phyloP scores from a whole-genome alignment of 2,888 invertebrate species.

The Orthosia cruda region DNA sequence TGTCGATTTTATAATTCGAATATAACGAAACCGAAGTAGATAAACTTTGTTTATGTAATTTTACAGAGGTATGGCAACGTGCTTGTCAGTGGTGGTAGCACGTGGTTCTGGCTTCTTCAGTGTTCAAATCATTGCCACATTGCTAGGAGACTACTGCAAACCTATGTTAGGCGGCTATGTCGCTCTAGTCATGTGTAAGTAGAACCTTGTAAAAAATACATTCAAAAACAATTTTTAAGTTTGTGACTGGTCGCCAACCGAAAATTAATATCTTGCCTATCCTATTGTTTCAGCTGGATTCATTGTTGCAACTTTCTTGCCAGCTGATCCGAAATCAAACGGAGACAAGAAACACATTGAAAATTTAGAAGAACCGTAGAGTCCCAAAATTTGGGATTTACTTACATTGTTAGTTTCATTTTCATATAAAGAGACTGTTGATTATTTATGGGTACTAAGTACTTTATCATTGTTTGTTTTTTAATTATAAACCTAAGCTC shows the following conservation, averaged over 20 bases:
- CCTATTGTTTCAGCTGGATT: conserved; percentile 83
- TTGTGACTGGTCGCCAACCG: too few species aligned
- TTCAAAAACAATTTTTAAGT: not conserved
- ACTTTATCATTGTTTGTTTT: conserved; percentile 22
- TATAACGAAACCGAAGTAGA: too few species aligned
- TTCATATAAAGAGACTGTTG: conserved; percentile 31
- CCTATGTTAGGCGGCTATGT: conserved; percentile 82
- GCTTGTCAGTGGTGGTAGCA: conserved; percentile 85
- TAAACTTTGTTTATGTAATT: too few species aligned
- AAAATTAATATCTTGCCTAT: not conserved
- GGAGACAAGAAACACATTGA: not conserved
- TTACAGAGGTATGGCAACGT: conserved; percentile 86
- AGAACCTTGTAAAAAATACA: too few species aligned
- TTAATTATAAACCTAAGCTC: not conserved
- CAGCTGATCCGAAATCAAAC: conserved; percentile 71
- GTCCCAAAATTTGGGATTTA: conserved; percentile 8
- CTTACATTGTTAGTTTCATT: conserved; percentile 2
- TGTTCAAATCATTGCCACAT: conserved; percentile 83
- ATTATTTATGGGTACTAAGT: conserved; percentile 9
- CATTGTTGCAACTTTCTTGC: conserved; percentile 77
- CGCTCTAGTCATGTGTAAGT: conserved; percentile 80
- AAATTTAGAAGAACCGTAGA: conserved; percentile 13
- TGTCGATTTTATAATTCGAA: too few species aligned
- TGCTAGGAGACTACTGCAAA: conserved; percentile 79
- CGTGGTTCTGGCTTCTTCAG: conserved; percentile 87